Conservation (phyloP, 2,797 vertebrate genomes). For the Arnoldichthys spilopterus region DNA sequence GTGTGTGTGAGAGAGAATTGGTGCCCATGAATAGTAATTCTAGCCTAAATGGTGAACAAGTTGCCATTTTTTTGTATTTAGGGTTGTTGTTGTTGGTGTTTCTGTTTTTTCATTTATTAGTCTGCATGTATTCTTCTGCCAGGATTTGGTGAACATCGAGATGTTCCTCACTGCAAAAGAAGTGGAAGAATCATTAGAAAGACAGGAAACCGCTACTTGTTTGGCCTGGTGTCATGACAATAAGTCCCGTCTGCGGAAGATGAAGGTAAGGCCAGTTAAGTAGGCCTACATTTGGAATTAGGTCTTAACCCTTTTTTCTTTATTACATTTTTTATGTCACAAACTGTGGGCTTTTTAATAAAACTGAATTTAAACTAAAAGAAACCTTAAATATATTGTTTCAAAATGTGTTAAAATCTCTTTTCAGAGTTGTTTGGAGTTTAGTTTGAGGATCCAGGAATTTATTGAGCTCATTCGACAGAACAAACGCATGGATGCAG, state of each 20-base stretch:
- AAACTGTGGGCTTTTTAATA: not conserved
- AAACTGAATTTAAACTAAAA: not conserved
- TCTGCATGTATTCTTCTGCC: not conserved
- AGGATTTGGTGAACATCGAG: constrained; percentile 99
- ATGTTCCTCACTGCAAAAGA: constrained; percentile 99
- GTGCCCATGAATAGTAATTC: not conserved
- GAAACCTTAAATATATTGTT: not conserved
- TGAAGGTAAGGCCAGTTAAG: constrained; percentile 85
- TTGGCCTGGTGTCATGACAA: constrained; percentile 99
- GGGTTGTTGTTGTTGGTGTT: not conserved
- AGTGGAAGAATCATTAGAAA: constrained; percentile 97
- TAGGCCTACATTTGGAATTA: no score
- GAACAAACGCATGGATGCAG: constrained; percentile 98
- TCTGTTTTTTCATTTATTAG: not conserved
- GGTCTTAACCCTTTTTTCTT: no score
- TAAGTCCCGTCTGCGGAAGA: constrained; percentile 98
- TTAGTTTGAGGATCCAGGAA: constrained; percentile 98
- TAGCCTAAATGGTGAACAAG: not conserved
- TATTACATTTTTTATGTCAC: no score
- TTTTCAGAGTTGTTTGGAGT: constrained; percentile 96
- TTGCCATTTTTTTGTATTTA: not conserved
- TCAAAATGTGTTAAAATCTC: constrained; percentile 54
- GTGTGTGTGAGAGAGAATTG: not conserved
- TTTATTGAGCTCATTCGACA: constrained; percentile 99
- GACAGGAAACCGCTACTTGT: constrained; percentile 97